Conservation (phyloP, 2,888 invertebrate genomes). For the Therioaphis trifolii region DNA sequence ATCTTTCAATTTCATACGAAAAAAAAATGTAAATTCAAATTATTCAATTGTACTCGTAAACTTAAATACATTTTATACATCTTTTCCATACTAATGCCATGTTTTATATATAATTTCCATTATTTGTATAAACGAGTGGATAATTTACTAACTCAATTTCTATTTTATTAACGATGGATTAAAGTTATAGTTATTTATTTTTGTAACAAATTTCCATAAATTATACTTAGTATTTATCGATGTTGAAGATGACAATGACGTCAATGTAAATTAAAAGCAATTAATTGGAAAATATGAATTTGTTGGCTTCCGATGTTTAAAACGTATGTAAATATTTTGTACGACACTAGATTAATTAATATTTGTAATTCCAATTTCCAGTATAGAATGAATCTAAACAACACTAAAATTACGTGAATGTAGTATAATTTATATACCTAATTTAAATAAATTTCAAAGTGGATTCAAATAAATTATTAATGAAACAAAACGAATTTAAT, state of each 20-base stretch:
- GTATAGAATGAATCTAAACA: conserved; percentile 18
- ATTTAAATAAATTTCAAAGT: not conserved
- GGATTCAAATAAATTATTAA: conserved; percentile 29
- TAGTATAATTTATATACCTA: not conserved
- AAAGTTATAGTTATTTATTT: not conserved
- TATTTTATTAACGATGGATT: not conserved
- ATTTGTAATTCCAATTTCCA: conserved; percentile 14
- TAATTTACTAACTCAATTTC: conserved; percentile 39
- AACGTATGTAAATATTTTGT: not conserved
- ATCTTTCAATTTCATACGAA: not conserved
- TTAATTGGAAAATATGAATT: not conserved
- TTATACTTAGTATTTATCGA: not conserved
- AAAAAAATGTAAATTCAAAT: not conserved
- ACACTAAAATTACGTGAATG: not conserved
- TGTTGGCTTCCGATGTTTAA: not conserved
- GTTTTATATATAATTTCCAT: conserved; percentile 34
- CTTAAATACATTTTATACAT: conserved; percentile 16
- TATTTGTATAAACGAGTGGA: not conserved
- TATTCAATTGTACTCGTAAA: conserved; percentile 40
- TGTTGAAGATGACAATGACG: not conserved
- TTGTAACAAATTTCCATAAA: not conserved
- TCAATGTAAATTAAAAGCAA: not conserved
- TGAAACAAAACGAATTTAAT: not conserved
- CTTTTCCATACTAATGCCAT: conserved; percentile 26
- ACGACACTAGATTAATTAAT: conserved; percentile 13